These are phyloP conservation scores for Acipenser transmontanus DNA, from an alignment of 2,797 vertebrate genomes.

Conservation along the genomic window DNA sequence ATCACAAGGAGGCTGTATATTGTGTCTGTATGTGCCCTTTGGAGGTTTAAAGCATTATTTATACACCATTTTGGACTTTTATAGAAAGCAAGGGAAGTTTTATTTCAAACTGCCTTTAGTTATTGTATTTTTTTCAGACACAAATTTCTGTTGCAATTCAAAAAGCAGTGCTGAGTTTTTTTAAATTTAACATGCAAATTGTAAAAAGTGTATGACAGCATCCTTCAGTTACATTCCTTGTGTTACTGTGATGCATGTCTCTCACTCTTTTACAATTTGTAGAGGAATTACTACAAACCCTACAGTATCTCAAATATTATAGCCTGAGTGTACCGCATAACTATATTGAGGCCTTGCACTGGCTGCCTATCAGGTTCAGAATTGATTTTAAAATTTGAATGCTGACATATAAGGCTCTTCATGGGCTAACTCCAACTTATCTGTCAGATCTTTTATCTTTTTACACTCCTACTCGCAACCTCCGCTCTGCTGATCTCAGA, in stretches of 20 bases:
- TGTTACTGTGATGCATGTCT: neutral
- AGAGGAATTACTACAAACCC: no score
- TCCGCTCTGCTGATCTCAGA: no score
- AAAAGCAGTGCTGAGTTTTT: slow-evolving; percentile 37
- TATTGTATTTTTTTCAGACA: slow-evolving; percentile 1
- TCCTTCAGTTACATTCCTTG: neutral
- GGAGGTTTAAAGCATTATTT: neutral
- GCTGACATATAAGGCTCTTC: no score
- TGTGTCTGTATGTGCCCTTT: no score
- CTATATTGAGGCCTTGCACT: no score
- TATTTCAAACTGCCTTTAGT: neutral
- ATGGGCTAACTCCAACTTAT: no score
- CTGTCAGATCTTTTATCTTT: no score
- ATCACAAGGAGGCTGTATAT: neutral
- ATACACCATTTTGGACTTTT: neutral
- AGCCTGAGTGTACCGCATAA: no score
- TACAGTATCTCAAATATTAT: no score
- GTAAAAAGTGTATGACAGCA: neutral
- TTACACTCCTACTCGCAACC: no score
- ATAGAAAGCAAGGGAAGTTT: neutral
- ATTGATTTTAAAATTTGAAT: no score
- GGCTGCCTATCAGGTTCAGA: no score
- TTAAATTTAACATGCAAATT: neutral
- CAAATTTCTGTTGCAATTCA: slow-evolving; percentile 23
- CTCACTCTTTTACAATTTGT: neutral